A percentile compares a stretch with the other conserved stretches of the same genome.
phyloP scores from a whole-genome alignment of 2,113 vertebrate species.

The Grus americana region DNA sequence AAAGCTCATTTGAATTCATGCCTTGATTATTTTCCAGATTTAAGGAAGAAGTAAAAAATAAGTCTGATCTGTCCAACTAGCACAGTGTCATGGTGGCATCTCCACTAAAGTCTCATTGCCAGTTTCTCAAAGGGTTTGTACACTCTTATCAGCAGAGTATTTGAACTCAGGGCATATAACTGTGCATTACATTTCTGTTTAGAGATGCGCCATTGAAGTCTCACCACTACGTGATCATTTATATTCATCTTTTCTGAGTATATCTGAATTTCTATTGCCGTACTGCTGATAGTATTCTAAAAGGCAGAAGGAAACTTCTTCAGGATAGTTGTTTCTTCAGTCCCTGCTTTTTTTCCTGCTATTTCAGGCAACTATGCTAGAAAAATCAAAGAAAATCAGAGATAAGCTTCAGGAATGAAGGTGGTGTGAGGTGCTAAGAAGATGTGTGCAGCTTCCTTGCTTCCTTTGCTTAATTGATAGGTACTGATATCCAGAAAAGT shows the following conservation, averaged over 20 bases:
- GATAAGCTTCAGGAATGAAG: neutral
- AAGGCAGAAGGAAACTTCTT: neutral
- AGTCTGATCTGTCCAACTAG: neutral
- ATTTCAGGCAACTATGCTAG: neutral
- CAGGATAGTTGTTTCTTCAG: neutral
- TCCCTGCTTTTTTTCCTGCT: neutral
- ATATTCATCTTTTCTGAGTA: neutral
- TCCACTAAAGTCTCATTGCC: neutral
- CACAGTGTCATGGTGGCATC: neutral
- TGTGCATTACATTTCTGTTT: neutral
- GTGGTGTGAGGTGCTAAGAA: neutral
- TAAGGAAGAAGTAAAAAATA: neutral
- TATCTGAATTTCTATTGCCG: neutral
- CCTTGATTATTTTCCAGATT: neutral
- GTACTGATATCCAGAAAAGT: neutral
- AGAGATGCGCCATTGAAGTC: neutral
- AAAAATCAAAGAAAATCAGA: neutral
- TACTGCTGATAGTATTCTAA: neutral
- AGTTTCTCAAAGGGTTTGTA: neutral
- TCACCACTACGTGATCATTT: neutral
- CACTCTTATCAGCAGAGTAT: neutral
- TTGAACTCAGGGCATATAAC: neutral
- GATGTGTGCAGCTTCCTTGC: neutral
- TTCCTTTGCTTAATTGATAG: neutral
- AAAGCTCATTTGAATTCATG: neutral